Evolutionary conservation across 2,797 vertebrate genomes (phyloP).

Genomic region (Alfaro cultratus): DNA sequence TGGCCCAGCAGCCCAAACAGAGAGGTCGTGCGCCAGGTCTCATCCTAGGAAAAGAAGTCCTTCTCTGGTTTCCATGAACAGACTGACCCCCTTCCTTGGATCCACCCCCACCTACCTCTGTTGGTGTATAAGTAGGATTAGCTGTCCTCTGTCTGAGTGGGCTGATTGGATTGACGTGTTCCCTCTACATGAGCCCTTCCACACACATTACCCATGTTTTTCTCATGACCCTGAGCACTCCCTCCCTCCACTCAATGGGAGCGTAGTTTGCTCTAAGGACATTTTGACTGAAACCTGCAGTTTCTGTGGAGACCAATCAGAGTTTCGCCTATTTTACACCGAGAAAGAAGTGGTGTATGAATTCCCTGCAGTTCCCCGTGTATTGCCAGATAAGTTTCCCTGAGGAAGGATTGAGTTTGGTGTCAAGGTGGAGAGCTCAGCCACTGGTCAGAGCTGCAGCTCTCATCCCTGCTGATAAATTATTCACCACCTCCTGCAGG

Average conservation of each 20-base stretch:
- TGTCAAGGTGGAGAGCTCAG: conserved; percentile 17
- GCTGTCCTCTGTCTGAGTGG: conserved; percentile 70
- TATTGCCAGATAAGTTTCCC: conserved; percentile 19
- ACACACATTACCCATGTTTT: conserved; percentile 40
- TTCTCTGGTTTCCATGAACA: conserved; percentile 60
- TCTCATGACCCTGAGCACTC: not conserved
- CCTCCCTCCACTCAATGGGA: not conserved
- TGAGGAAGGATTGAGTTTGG: conserved; percentile 26
- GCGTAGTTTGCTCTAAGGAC: not conserved
- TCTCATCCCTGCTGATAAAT: conserved; percentile 37
- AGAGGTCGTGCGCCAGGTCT: conserved; percentile 16
- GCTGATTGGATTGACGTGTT: conserved; percentile 65
- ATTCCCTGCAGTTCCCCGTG: conserved; percentile 25
- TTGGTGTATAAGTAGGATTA: conserved; percentile 68
- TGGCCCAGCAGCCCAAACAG: conserved; percentile 23
- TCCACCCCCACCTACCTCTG: conserved; percentile 19
- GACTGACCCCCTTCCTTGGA: conserved; percentile 14
- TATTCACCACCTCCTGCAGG: conserved; percentile 38
- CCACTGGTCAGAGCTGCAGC: conserved; percentile 12
- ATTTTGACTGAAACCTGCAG: conserved; percentile 1
- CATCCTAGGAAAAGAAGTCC: conserved; percentile 59
- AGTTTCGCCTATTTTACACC: not conserved
- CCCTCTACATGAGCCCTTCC: conserved; percentile 52
- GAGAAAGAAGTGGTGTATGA: conserved; percentile 21
- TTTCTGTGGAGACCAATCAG: conserved; percentile 22